Evolutionary conservation across 2,113 vertebrate species (phyloP).

Genomic region (Seriola dumerili): DNA sequence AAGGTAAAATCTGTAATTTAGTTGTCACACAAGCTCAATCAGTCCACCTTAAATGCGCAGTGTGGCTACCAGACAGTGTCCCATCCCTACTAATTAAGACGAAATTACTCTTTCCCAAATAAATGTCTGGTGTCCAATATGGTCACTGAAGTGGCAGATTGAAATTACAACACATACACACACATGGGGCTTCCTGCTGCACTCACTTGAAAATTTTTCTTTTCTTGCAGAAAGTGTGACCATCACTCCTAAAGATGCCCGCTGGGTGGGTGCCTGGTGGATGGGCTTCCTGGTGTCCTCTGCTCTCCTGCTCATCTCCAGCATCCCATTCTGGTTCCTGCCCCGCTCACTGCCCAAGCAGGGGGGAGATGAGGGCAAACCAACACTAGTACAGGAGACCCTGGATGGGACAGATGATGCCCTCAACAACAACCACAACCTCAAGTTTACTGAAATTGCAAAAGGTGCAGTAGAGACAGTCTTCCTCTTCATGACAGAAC

Average conservation of each 20-base stretch:
- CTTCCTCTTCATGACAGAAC: background rate
- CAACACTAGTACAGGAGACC: background rate
- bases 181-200: background rate
- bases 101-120: background rate
- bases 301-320: slow-evolving; percentile 78
- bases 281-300: slow-evolving; percentile 88
- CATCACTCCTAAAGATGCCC: slow-evolving; percentile 90
- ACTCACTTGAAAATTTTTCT: background rate
- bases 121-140: background rate
- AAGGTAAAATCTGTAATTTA: slow-evolving; percentile 37
- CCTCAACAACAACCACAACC: slow-evolving; percentile 31
- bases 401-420: background rate
- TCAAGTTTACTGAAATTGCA: slow-evolving; percentile 75
- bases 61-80: background rate
- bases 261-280: slow-evolving; percentile 99
- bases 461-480: slow-evolving; percentile 69
- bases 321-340: slow-evolving; percentile 93
- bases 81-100: background rate
- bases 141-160: background rate
- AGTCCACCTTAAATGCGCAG: background rate
- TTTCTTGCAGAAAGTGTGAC: slow-evolving; percentile 85
- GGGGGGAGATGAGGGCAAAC: slow-evolving; percentile 34
- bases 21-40: slow-evolving; percentile 5
- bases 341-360: slow-evolving; percentile 84
- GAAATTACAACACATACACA: background rate